Percentiles rank a stretch among this genome's conserved stretches.
Conservation (phyloP, 23 tunicate genomes). For the Phallusia fumigata region DNA sequence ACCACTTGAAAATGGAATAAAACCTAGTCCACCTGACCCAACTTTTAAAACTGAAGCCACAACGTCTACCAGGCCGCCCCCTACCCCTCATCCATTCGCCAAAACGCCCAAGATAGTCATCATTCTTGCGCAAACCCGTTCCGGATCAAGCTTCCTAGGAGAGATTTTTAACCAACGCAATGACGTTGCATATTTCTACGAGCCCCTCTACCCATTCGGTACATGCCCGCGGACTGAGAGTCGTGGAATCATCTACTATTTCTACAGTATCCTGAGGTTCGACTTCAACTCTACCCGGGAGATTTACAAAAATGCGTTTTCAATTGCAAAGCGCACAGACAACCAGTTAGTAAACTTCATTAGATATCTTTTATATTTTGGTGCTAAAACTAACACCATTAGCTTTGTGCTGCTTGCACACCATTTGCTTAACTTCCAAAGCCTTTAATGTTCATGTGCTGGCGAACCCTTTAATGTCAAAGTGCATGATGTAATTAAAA, state of each 20-base stretch:
- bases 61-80: too few relatives aligned
- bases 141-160: constrained; percentile 38
- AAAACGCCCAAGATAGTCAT: constrained; percentile 12
- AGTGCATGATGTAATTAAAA: too few relatives aligned
- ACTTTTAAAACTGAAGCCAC: too few relatives aligned
- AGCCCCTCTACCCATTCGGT: constrained; percentile 25
- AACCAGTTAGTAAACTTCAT: background rate
- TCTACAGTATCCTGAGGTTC: background rate
- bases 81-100: too few relatives aligned
- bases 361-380: background rate
- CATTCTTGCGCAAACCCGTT: constrained; percentile 17
- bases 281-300: constrained; percentile 11
- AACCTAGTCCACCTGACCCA: too few relatives aligned
- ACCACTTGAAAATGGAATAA: too few relatives aligned
- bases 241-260: background rate
- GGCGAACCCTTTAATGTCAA: too few relatives aligned
- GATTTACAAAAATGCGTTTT: constrained; percentile 6
- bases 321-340: background rate
- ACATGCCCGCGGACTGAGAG: background rate
- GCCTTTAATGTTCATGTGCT: too few relatives aligned
- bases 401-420: too few relatives aligned
- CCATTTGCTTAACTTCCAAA: too few relatives aligned
- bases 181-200: constrained; percentile 32
- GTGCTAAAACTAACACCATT: too few relatives aligned
- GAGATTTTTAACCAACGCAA: constrained; percentile 33